Evolutionary conservation across 2,888 invertebrate species (phyloP), one percentile per base, ranked within the genome.

Genomic region (Brachyopa scutellaris): DNA sequence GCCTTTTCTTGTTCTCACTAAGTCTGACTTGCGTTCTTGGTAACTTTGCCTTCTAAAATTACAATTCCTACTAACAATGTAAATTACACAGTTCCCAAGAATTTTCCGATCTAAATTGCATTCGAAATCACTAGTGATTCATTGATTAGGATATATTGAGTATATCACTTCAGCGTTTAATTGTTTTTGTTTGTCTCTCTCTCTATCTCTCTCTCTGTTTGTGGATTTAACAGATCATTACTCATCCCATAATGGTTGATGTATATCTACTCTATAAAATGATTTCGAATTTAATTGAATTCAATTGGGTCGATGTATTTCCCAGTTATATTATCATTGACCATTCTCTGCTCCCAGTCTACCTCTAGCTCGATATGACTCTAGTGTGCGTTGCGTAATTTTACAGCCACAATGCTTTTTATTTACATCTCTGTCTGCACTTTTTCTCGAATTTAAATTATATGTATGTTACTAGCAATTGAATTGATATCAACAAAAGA

Each of bases 261-360:
- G 57, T 53, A 15, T 51, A 8, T 38, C 40, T 53, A 23, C 47
- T 55, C 29, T 64, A 62, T 31, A 70, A 38, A 57, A 76, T 57
- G 67, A 42, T 62, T 74, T 69, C 74, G 79, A 80, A 57, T 74
- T 74, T 49, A 74, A 74, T 80, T 80, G 74, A 74, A 74, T 49
- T 74, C 74, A 80, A 80, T 80, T 74, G 62, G 61, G 47, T 55
- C 66, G 66, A 66, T 79, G 73, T 61, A 47, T 53, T 67, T 61
- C 67, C 55, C 74, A 38, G 29, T 67, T 49, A 29, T 42, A 8
- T 42, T 33, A 6, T n/a, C n/a, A n/a, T 59, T 49, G 17, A 8
- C 49, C 26, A 38, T 9, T 70, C 38, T n/a, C 49, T 49, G n/a
- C n/a, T n/a, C n/a, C 23, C 38, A 49, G 4, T 11, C 7, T 8